These are phyloP conservation scores for Stichodactyla mertensii DNA, from an alignment of 64 coral and sea anemone species.

Conservation along the genomic window DNA sequence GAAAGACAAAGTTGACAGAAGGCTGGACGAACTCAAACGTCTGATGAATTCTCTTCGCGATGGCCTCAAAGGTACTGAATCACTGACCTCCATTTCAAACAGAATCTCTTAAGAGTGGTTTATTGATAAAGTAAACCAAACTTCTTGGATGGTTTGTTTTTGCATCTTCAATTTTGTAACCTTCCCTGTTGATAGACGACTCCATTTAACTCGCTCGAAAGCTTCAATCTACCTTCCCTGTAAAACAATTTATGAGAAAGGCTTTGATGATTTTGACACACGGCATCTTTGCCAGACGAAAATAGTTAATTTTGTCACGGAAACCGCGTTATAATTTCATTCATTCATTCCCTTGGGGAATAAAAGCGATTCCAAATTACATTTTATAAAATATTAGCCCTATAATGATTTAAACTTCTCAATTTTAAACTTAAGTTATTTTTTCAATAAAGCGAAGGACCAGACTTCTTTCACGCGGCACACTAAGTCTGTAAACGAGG, in stretches of 20 bases:
- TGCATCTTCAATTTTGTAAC: background rate
- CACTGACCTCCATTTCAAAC: background rate
- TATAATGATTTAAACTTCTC: background rate
- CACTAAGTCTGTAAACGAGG: too few species aligned
- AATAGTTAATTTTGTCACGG: background rate
- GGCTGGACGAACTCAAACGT: background rate
- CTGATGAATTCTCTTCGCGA: background rate
- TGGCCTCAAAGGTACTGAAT: background rate
- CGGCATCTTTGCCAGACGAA: background rate
- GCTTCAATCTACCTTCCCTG: background rate
- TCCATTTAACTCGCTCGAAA: background rate
- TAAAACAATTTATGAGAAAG: background rate
- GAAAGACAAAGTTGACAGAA: conserved; percentile 1
- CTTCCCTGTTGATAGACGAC: background rate
- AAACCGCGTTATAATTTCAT: background rate
- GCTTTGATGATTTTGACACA: background rate
- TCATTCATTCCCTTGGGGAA: background rate
- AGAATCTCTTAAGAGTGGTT: background rate
- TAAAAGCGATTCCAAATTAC: background rate
- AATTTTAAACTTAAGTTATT: too few species aligned
- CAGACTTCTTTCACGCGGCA: too few species aligned
- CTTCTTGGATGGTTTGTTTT: background rate
- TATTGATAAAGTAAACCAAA: background rate
- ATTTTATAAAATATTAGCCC: background rate
- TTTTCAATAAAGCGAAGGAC: too few species aligned